Evolutionary conservation across 2,888 invertebrate genomes (phyloP).

Genomic region (Hylaea fasciaria): DNA sequence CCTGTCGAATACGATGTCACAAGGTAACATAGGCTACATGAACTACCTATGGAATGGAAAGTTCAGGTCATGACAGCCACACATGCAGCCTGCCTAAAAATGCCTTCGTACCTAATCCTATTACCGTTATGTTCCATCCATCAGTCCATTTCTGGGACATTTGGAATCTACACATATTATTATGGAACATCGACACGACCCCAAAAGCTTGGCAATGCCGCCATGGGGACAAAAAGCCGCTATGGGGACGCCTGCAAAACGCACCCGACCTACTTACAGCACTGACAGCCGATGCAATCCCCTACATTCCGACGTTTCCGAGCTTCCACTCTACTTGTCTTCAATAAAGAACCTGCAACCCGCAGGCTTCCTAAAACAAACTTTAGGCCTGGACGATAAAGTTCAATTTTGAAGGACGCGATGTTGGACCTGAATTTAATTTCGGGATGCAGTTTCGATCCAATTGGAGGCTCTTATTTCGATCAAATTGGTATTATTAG

Average conservation of each 20-base stretch:
- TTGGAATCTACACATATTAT: no score
- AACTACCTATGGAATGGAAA: no score
- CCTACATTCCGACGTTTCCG: constrained; percentile 6
- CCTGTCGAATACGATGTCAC: no score
- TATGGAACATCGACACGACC: neutral
- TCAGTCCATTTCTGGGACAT: no score
- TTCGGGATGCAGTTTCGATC: constrained; percentile 13
- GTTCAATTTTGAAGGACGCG: neutral
- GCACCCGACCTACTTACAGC: constrained; percentile 8
- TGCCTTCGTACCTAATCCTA: no score
- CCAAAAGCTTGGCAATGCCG: neutral
- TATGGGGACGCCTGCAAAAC: neutral
- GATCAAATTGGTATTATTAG: neutral
- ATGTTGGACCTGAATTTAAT: constrained; percentile 6
- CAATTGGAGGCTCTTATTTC: constrained; percentile 4
- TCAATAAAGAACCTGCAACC: constrained; percentile 20
- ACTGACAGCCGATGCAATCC: constrained; percentile 22
- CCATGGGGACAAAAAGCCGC: no score
- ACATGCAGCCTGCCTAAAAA: no score
- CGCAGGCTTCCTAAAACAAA: neutral
- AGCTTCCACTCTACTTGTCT: constrained; percentile 28
- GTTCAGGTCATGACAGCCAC: no score
- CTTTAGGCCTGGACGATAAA: neutral
- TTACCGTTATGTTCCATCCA: no score
- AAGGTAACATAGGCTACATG: no score